A percentile compares a stretch with the other conserved stretches of the same genome.
phyloP scores from a whole-genome alignment of 2,797 vertebrate species.

The Florisuga fusca region DNA sequence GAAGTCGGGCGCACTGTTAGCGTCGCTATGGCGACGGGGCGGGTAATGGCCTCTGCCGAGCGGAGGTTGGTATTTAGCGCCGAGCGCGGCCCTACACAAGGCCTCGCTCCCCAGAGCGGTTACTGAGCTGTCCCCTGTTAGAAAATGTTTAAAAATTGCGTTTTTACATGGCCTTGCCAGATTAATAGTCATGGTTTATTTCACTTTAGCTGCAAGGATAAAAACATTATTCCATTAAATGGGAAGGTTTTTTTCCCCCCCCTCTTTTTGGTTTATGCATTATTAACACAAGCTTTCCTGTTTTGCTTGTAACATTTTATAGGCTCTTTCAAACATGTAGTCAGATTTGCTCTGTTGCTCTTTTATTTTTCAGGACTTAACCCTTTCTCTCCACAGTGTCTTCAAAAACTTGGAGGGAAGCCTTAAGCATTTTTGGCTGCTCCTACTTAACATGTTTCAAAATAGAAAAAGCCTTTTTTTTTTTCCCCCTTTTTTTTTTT shows the following conservation, averaged over 20 bases:
- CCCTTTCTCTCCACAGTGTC: slow-evolving; percentile 61
- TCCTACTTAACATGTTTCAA: not conserved
- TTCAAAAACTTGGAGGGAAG: slow-evolving; percentile 1
- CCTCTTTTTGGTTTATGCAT: slow-evolving; percentile 80
- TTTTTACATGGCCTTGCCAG: slow-evolving; percentile 76
- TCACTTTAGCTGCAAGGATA: slow-evolving; percentile 78
- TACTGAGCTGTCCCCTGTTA: slow-evolving; percentile 72
- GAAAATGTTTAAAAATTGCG: slow-evolving; percentile 79
- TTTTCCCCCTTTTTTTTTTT: too few species aligned
- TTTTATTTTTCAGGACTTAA: slow-evolving; percentile 77
- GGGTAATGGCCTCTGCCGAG: slow-evolving; percentile 83
- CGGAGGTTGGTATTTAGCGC: slow-evolving; percentile 79
- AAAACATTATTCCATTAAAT: slow-evolving; percentile 83
- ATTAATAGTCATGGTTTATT: slow-evolving; percentile 82
- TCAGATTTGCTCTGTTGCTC: slow-evolving; percentile 78
- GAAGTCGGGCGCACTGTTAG: slow-evolving; percentile 88
- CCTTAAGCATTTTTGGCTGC: not conserved
- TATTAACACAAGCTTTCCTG: slow-evolving; percentile 85
- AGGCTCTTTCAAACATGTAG: slow-evolving; percentile 80
- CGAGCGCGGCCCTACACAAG: slow-evolving; percentile 62
- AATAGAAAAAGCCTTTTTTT: not conserved
- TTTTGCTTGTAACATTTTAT: slow-evolving; percentile 85
- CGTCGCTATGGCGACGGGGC: slow-evolving; percentile 90
- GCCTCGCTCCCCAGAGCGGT: slow-evolving; percentile 78
- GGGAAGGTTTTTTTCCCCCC: not conserved